Conservation (phyloP, 2,113 vertebrate species). For the Tupaia chinensis region DNA sequence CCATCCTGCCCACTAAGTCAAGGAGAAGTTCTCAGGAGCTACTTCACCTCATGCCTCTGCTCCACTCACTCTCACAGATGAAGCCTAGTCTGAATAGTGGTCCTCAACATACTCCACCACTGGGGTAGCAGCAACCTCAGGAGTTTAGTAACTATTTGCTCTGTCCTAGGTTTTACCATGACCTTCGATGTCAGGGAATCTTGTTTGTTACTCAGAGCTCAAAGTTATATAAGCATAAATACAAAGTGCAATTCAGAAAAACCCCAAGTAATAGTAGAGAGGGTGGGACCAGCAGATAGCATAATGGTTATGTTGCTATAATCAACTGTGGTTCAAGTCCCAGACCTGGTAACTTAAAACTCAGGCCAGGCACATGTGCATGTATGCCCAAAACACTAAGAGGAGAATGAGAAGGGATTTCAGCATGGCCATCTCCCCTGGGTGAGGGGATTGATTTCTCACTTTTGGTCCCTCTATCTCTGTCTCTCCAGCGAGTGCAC, state of each 20-base stretch:
- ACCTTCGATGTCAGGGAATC: not conserved
- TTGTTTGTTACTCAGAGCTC: not conserved
- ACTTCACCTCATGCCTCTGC: accelerated
- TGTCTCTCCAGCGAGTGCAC: too few species aligned
- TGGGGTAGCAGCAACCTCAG: not conserved
- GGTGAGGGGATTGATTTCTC: too few species aligned
- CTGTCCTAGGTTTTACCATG: not conserved
- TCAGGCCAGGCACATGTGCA: too few species aligned
- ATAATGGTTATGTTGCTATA: too few species aligned
- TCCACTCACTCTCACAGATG: not conserved
- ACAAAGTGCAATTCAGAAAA: not conserved
- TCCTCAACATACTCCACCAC: not conserved
- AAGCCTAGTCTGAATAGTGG: not conserved
- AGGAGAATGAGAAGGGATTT: too few species aligned
- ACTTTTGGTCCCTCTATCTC: too few species aligned
- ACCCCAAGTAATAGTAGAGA: not conserved
- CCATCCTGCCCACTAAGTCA: not conserved
- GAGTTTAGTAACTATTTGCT: not conserved
- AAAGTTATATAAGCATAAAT: conserved; percentile 8
- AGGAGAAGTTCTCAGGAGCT: not conserved
- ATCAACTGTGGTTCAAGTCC: too few species aligned
- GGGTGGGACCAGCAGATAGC: too few species aligned
- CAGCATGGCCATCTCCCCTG: too few species aligned
- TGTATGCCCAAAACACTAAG: too few species aligned
- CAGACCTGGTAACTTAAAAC: too few species aligned